Conservation (phyloP, 2,888 invertebrate genomes). For the Rhorus exstirpatorius region DNA sequence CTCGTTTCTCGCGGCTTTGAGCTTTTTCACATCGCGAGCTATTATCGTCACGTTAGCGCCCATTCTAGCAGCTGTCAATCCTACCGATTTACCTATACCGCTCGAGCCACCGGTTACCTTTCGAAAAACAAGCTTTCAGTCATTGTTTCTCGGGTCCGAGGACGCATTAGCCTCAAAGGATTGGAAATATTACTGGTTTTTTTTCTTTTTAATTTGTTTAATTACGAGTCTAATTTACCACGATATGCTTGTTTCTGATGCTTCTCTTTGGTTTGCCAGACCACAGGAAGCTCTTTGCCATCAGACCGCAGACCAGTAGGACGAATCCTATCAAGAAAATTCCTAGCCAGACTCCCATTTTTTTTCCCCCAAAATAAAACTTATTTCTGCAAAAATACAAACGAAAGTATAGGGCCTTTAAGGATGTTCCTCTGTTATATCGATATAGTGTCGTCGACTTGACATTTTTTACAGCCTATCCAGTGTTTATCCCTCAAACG, state of each 20-base stretch:
- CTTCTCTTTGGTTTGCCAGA: constrained; percentile 56
- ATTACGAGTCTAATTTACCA: constrained; percentile 74
- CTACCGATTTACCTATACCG: constrained; percentile 96
- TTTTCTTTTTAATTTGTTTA: constrained; percentile 38
- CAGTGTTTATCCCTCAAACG: no score
- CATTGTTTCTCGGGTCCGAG: no score
- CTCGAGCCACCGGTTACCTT: constrained; percentile 97
- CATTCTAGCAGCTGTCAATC: constrained; percentile 91
- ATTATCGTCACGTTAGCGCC: constrained; percentile 97
- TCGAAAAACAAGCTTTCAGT: not conserved
- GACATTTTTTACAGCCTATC: no score
- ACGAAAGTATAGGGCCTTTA: not conserved
- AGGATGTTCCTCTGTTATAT: no score
- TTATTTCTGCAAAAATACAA: constrained; percentile 27
- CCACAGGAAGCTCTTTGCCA: constrained; percentile 56
- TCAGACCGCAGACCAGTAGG: constrained; percentile 49
- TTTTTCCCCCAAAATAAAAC: constrained; percentile 23
- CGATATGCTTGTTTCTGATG: constrained; percentile 63
- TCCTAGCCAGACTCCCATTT: constrained; percentile 62
- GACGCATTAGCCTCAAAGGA: no score
- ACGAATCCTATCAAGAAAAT: constrained; percentile 57
- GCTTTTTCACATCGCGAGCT: constrained; percentile 92
- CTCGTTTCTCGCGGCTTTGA: constrained; percentile 89
- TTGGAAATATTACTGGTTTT: constrained; percentile 3
- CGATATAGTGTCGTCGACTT: no score